Evolutionary conservation across 2,888 invertebrate species (phyloP), one percentile per base, ranked within the genome.

Genomic region (Callosobruchus maculatus): DNA sequence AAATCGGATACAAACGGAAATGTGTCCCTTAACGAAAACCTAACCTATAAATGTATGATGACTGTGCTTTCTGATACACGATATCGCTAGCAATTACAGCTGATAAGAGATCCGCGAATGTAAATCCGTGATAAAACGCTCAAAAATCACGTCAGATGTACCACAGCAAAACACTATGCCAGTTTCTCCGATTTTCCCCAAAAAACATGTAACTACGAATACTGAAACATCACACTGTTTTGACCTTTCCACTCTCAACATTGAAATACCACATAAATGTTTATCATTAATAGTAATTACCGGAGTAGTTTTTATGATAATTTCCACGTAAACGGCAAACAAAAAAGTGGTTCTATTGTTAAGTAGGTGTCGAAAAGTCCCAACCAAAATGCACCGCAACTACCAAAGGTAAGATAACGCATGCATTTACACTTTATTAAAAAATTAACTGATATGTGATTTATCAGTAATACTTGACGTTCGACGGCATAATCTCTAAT

Each of bases 271-370:
- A 77, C 78, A 77, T 78, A 78, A 75, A 78, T 78, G 77, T 78
- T 78, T 78, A 76, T 77, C 77, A 78, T 78, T 72, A 77, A 77
- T 76, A 77, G 72, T 77, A 78, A 78, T 78, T 77, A 78, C 73
- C 72, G 31, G 70, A 49, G 70, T 70, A 5, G 49, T 49, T 49
- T 49, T 49, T 49, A 49, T 49, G 49, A 49, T 49, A 49, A 49
- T 49, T 49, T 49, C 49, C 7, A 13, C 3, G 49, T 49, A 49
- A 13, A 49, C 13, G 49, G 18, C 5, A 7, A 49, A 49, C n/a
- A n/a, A 49, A 49, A 49, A 26, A 7, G 26, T 26, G 49, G 13
- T 3, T 49, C 49, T 49, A 49, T 49, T 49, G 49, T 49, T 49
- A 7, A 13, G 13, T 49, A 7, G 18, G 13, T 49, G 49, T 49